A percentile compares a stretch with the other conserved stretches of the same genome.
Evolutionary conservation across 2,113 vertebrate genomes (phyloP).

Genomic region (Azemiops feae): DNA sequence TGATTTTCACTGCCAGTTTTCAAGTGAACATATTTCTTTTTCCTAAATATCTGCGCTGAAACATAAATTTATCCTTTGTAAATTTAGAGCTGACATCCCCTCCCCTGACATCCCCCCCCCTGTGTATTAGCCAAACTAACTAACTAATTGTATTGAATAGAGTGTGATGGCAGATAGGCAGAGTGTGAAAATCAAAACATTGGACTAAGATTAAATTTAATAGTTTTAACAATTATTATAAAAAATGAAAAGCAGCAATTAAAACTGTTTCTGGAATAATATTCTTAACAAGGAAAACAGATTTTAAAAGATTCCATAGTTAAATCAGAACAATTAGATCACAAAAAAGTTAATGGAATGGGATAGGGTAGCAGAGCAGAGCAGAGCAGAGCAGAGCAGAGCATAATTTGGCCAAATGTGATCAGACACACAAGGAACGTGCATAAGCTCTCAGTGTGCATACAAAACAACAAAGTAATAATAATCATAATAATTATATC

Average conservation of each 20-base stretch:
- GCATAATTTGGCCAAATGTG: no score
- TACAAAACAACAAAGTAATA: no score
- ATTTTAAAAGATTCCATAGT: not conserved
- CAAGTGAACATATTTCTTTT: not conserved
- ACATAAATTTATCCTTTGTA: not conserved
- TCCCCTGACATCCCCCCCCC: no score
- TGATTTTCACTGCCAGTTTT: not conserved
- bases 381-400: no score
- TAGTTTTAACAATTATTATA: not conserved
- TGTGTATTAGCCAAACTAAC: not conserved
- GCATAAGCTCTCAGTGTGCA: no score
- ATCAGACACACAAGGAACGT: no score
- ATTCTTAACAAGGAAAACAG: not conserved
- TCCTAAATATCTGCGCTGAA: not conserved
- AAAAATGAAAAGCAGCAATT: not conserved
- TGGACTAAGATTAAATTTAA: not conserved
- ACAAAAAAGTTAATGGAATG: not conserved
- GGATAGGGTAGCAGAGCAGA: no score
- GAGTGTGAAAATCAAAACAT: not conserved
- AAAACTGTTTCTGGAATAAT: not conserved
- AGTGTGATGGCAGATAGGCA: not conserved
- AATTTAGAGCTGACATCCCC: not conserved
- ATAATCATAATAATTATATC: no score
- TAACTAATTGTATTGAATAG: not conserved
- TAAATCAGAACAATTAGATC: not conserved